These are phyloP conservation scores for Alethe castanea DNA, from an alignment of 2,113 vertebrate genomes.

Conservation along the genomic window DNA sequence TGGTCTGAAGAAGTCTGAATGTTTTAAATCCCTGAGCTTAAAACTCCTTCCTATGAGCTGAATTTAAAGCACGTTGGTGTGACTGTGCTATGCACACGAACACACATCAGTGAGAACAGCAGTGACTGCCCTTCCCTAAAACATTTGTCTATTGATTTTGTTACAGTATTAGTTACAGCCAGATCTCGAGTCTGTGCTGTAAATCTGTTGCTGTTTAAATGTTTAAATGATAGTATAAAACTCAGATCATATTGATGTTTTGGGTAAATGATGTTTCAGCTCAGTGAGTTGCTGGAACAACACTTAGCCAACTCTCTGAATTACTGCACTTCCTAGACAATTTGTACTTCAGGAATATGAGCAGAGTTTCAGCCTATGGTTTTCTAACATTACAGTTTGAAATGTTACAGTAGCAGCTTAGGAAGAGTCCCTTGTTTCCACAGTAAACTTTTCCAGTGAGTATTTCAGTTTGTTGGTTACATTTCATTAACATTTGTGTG, in stretches of 20 bases:
- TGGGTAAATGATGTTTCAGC: neutral
- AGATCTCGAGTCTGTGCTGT: neutral
- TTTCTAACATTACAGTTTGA: neutral
- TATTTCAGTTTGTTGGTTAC: conserved; percentile 1
- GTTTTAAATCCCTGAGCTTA: conserved; percentile 44
- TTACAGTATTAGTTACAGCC: conserved; percentile 37
- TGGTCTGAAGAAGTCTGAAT: conserved; percentile 41
- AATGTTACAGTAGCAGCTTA: neutral
- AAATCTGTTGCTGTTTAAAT: conserved; percentile 37
- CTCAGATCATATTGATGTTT: conserved; percentile 32
- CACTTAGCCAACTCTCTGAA: conserved; percentile 24
- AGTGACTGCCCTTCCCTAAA: neutral
- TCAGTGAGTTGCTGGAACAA: neutral
- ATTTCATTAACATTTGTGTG: neutral
- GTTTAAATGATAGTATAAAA: conserved; percentile 39
- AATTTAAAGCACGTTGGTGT: conserved; percentile 58
- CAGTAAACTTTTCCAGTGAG: neutral
- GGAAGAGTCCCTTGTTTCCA: conserved; percentile 16
- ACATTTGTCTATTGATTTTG: conserved; percentile 50
- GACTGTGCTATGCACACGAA: conserved; percentile 16
- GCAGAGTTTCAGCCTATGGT: conserved; percentile 8
- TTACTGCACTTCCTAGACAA: conserved; percentile 46
- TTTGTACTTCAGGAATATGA: neutral
- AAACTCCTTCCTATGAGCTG: conserved; percentile 32
- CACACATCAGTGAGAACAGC: conserved; percentile 14